Evolutionary conservation across 1,140 invertebrate species (phyloP).

Genomic region (Drosophila kohkoa): DNA sequence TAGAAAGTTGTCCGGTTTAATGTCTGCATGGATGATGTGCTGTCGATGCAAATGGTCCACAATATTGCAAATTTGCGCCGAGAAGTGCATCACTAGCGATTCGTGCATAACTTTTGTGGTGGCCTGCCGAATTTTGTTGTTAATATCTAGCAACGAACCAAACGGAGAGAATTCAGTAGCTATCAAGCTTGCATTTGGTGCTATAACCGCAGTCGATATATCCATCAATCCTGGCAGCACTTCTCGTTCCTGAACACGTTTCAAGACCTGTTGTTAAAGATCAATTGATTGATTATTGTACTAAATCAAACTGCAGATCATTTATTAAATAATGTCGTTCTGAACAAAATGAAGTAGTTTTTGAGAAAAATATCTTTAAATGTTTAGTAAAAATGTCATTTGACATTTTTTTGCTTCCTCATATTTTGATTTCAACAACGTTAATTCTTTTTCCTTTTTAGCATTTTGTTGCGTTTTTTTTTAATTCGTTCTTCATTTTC

Average conservation of each 20-base stretch:
- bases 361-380: no score
- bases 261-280: slow-evolving; percentile 54
- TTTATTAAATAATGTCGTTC: no score
- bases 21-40: slow-evolving; percentile 97
- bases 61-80: slow-evolving; percentile 95
- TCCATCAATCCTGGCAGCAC: slow-evolving; percentile 89
- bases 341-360: no score
- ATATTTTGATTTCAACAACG: no score
- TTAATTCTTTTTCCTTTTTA: no score
- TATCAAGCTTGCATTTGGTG: slow-evolving; percentile 91
- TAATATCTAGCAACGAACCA: slow-evolving; percentile 92
- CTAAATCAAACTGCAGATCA: no score
- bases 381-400: no score
- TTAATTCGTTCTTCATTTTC: no score
- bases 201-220: slow-evolving; percentile 89
- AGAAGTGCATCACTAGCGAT: slow-evolving; percentile 92
- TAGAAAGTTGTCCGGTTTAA: slow-evolving; percentile 99
- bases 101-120: slow-evolving; percentile 90
- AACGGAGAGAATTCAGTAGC: slow-evolving; percentile 92
- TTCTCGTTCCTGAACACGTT: slow-evolving; percentile 64
- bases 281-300: not conserved
- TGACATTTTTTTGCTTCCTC: no score
- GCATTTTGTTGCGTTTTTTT: no score
- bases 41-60: slow-evolving; percentile 95
- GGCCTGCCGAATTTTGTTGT: slow-evolving; percentile 90